phyloP scores from a whole-genome alignment of 2,888 invertebrate species.

The Clusia tigrina region DNA sequence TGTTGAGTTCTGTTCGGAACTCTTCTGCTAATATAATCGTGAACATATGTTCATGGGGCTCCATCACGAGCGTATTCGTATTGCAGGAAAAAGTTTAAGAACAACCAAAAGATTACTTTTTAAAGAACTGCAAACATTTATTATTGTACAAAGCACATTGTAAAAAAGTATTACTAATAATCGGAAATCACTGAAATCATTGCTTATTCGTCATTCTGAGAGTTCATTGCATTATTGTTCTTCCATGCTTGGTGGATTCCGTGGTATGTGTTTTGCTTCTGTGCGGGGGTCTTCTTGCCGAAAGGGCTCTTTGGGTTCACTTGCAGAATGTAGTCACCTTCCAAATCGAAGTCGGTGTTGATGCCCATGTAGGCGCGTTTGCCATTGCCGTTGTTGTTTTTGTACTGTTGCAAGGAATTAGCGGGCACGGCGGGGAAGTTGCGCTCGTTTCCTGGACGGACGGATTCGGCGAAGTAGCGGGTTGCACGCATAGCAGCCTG shows the following conservation, averaged over 20 bases:
- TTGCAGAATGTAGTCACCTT: slow-evolving; percentile 58
- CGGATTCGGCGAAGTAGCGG: slow-evolving; percentile 60
- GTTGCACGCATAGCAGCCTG: slow-evolving; percentile 56
- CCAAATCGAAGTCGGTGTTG: slow-evolving; percentile 46
- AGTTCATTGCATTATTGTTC: background rate
- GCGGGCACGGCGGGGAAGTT: slow-evolving; percentile 60
- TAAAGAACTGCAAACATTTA: background rate
- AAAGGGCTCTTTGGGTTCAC: slow-evolving; percentile 58
- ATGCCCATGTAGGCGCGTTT: slow-evolving; percentile 60
- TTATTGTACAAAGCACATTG: background rate
- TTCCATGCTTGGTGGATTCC: slow-evolving; percentile 41
- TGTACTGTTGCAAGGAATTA: slow-evolving; percentile 54
- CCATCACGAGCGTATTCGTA: no score
- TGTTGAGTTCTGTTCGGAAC: no score
- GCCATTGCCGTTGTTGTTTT: slow-evolving; percentile 52
- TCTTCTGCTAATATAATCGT: no score
- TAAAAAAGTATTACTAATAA: no score
- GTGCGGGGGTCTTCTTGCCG: slow-evolving; percentile 52
- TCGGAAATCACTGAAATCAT: background rate
- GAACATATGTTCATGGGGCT: no score
- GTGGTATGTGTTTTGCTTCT: slow-evolving; percentile 47
- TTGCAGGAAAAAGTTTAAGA: background rate
- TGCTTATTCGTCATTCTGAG: background rate
- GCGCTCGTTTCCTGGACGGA: slow-evolving; percentile 57
- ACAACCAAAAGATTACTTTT: background rate